Percentiles rank a stretch among this genome's conserved stretches.
Evolutionary conservation across 2,113 vertebrate genomes (phyloP).

Genomic region (Glaucomys volans): DNA sequence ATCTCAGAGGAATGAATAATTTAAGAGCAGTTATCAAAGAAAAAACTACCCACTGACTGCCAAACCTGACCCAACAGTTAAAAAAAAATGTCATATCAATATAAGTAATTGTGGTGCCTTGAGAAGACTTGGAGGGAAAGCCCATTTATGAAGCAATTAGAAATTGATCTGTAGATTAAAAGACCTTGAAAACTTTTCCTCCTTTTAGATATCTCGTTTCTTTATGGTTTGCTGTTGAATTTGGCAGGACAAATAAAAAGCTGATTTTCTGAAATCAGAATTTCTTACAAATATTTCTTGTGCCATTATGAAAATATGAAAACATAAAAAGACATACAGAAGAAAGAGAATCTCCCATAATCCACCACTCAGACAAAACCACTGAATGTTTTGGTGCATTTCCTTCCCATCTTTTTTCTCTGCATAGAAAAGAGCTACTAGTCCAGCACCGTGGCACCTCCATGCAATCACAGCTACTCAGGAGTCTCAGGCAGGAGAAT

Average conservation of each 20-base stretch:
- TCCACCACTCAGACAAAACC: background rate
- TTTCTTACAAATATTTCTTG: constrained; percentile 37
- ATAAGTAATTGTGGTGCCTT: background rate
- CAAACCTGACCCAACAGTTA: background rate
- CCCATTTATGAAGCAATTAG: background rate
- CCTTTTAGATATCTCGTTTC: background rate
- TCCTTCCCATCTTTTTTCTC: background rate
- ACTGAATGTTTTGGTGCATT: background rate
- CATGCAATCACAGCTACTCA: too few species aligned
- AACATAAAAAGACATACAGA: background rate
- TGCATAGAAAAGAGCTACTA: too few species aligned
- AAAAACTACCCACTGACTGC: background rate
- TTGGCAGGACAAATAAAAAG: background rate
- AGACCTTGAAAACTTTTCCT: background rate
- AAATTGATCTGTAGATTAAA: background rate
- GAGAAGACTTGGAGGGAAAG: background rate
- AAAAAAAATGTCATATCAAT: background rate
- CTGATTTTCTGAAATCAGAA: background rate
- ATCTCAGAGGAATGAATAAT: background rate
- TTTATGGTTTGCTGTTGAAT: background rate
- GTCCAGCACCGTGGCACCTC: too few species aligned
- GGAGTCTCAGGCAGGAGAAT: too few species aligned
- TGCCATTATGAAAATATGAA: background rate
- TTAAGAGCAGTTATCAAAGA: background rate
- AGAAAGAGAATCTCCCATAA: background rate